A percentile compares a stretch with the other conserved stretches of the same genome.
Evolutionary conservation across 2,888 invertebrate genomes (phyloP).

Genomic region (Himalopsyche tibetana): DNA sequence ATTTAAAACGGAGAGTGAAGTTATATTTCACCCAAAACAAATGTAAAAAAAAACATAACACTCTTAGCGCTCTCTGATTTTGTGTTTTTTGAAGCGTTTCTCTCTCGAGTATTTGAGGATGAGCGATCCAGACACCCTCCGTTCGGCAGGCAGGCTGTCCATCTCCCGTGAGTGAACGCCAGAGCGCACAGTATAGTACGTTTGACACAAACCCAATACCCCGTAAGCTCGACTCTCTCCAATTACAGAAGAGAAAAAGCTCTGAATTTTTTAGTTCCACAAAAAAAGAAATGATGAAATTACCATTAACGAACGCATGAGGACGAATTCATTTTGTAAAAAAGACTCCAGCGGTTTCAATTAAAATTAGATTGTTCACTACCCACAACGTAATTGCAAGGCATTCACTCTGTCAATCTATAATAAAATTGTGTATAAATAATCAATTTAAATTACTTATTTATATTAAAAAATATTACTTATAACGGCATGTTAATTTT

Average conservation of each 20-base stretch:
- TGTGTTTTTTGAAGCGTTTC: slow-evolving; percentile 24
- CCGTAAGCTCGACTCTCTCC: slow-evolving; percentile 12
- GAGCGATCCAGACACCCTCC: slow-evolving; percentile 37
- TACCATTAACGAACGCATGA: background rate
- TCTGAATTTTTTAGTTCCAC: background rate
- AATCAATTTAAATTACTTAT: background rate
- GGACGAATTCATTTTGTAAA: too few species aligned
- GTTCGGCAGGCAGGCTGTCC: slow-evolving; percentile 35
- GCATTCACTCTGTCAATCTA: background rate
- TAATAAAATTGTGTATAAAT: background rate
- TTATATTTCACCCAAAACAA: too few species aligned
- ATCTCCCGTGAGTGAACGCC: slow-evolving; percentile 37
- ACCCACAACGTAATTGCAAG: background rate
- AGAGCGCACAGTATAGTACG: background rate
- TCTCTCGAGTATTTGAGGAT: slow-evolving; percentile 28
- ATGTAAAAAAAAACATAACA: too few species aligned
- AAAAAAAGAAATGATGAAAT: slow-evolving; percentile 18
- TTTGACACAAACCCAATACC: slow-evolving; percentile 24
- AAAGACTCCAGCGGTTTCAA: too few species aligned
- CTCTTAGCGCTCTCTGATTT: background rate
- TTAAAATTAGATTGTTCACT: too few species aligned
- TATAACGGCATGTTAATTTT: background rate
- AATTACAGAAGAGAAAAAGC: slow-evolving; percentile 14
- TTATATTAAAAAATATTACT: background rate
- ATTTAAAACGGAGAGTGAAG: too few species aligned